Conservation (phyloP, 2,888 invertebrate species). For the Drosophila anomalata region DNA sequence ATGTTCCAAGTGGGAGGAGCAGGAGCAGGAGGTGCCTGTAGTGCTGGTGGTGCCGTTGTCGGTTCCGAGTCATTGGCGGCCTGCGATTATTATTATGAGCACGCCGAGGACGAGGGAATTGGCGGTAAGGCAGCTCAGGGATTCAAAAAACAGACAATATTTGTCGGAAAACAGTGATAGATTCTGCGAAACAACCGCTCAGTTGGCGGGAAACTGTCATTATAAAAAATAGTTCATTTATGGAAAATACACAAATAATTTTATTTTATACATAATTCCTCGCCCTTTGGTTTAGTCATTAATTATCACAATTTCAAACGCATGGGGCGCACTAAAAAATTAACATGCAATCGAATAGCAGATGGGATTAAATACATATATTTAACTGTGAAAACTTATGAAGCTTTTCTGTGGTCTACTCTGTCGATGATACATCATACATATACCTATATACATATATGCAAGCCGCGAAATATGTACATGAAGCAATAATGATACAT, state of each 20-base stretch:
- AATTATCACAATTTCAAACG: too few species aligned
- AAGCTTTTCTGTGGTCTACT: slow-evolving; percentile 22
- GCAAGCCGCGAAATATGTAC: slow-evolving; percentile 38
- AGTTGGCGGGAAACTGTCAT: neutral
- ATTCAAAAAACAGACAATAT: neutral
- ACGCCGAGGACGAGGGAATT: slow-evolving; percentile 69
- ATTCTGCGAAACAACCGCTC: slow-evolving; percentile 1
- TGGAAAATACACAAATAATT: too few species aligned
- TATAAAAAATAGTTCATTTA: too few species aligned
- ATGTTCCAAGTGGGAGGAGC: slow-evolving; percentile 20
- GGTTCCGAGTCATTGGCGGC: slow-evolving; percentile 22
- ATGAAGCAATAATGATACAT: slow-evolving; percentile 22
- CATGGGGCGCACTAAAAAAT: too few species aligned
- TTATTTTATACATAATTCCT: too few species aligned
- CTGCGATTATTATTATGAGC: slow-evolving; percentile 60
- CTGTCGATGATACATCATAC: neutral
- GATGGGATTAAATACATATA: too few species aligned
- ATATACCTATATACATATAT: neutral
- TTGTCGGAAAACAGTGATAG: neutral
- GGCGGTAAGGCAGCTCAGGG: slow-evolving; percentile 62
- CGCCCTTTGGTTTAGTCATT: too few species aligned
- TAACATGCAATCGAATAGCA: too few species aligned
- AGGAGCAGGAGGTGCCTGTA: neutral
- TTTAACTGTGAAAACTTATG: slow-evolving; percentile 9
- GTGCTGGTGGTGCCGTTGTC: neutral